Evolutionary conservation across 2,888 invertebrate species (phyloP).

Genomic region (Chloroclystis v-ata): DNA sequence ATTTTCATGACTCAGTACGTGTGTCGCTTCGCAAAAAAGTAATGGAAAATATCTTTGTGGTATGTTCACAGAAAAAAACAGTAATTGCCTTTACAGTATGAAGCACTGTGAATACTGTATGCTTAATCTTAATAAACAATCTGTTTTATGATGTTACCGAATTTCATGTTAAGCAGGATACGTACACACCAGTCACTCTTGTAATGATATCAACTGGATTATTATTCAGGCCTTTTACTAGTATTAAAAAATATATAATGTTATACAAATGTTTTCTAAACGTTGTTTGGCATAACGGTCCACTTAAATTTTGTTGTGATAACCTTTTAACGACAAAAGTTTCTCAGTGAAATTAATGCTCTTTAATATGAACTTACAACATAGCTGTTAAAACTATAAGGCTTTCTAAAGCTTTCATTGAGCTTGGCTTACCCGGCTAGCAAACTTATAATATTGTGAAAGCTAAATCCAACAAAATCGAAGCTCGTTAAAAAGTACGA

Average conservation of each 20-base stretch:
- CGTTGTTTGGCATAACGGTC: conserved; percentile 10
- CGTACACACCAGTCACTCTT: too few species aligned
- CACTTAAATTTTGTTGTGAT: conserved; percentile 16
- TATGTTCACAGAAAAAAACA: too few species aligned
- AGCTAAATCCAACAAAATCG: neutral
- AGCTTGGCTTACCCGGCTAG: neutral
- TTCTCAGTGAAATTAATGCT: conserved; percentile 14
- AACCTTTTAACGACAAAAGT: conserved; percentile 14
- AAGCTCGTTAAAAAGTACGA: neutral
- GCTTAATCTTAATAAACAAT: too few species aligned
- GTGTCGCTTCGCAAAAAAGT: neutral
- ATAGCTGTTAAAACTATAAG: neutral
- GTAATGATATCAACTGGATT: too few species aligned
- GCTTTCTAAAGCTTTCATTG: neutral
- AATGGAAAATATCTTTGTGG: neutral
- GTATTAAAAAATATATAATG: too few species aligned
- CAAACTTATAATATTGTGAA: too few species aligned
- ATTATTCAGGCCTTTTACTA: too few species aligned
- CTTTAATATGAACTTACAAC: conserved; percentile 12
- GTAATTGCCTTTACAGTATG: too few species aligned
- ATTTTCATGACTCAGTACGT: neutral
- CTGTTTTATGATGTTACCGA: too few species aligned
- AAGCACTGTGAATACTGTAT: too few species aligned
- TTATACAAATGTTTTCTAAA: too few species aligned
- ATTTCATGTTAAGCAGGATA: too few species aligned